Conservation (phyloP, 2,797 vertebrate genomes). For the Yasuhikotakia modesta region DNA sequence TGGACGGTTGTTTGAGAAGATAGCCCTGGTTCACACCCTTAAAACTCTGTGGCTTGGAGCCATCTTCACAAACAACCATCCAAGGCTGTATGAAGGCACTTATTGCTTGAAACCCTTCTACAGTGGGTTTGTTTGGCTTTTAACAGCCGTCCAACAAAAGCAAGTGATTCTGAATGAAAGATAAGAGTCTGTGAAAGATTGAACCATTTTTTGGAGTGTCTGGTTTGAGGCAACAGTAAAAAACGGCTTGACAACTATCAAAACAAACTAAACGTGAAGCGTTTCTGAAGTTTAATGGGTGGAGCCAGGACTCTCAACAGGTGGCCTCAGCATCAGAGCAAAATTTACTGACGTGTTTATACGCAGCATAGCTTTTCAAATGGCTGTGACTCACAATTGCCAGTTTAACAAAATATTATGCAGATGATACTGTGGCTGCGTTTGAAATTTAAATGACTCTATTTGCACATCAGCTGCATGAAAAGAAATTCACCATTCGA, state of each 20-base stretch:
- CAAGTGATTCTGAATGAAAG: not conserved
- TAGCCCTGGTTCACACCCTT: constrained; percentile 22
- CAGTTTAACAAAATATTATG: not conserved
- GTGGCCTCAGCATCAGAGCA: not conserved
- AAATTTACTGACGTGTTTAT: not conserved
- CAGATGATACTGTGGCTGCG: not conserved
- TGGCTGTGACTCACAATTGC: not conserved
- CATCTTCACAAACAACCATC: too few species aligned
- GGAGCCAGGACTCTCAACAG: not conserved
- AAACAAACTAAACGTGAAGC: not conserved
- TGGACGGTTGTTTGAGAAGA: constrained; percentile 35
- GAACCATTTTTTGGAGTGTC: not conserved
- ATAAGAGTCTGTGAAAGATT: constrained; percentile 24
- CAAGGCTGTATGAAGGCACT: too few species aligned
- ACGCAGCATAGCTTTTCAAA: not conserved
- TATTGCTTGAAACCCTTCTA: constrained; percentile 30
- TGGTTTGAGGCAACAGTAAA: not conserved
- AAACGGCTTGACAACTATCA: not conserved
- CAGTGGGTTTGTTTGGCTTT: constrained; percentile 19
- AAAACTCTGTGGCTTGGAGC: constrained; percentile 35
- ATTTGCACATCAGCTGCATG: not conserved
- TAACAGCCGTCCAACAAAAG: constrained; percentile 35
- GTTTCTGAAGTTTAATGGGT: not conserved
- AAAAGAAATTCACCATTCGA: not conserved
- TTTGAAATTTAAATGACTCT: not conserved